Evolutionary conservation across 2,113 vertebrate species (phyloP), one percentile per base, ranked within the genome.

Genomic region (Mesitornis unicolor): DNA sequence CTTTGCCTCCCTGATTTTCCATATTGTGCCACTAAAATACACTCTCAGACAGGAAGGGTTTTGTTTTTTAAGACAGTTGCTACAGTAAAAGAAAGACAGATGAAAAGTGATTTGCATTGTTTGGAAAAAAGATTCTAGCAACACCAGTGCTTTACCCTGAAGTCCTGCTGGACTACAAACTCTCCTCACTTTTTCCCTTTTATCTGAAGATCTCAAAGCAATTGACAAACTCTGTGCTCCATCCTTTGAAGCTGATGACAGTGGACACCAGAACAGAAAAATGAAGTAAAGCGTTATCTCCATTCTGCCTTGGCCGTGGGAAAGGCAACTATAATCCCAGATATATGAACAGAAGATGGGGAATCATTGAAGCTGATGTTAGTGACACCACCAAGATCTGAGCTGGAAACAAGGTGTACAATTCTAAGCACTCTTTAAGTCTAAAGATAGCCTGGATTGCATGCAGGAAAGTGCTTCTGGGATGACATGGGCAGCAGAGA

Each of bases 1-100:
- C 83, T 94, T 96, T 85, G 54, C 87, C 74, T 80, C 85, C 50
- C 11, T 70, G 35, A 74, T 90, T 93, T 94, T 90, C 67, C 48
- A 50, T 35, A 80, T 68, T 47, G 29, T 54, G 45, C 16, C 65
- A 83, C 82, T 91, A 90, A 96, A 93, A 90, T 19, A 83, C 17
- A 33, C 24, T 57, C 33, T 68, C 42, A 63, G 50, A 59, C 35
- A 76, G 36, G 47, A 8, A 61, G 16, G 25, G 3, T 76, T 80
- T 70, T 53, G 14, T 14, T 42, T 83, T 92, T 89, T 56, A 84
- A 95, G 80, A 54, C 22, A 84, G 53, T 79, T 92, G 48, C 31
- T 95, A 42, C 74, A 91, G 82, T 48, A 85, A 70, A 88, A 79
- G 36, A 12, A 86, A 90, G 14, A 16, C 35, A 79, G 26, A 60